A percentile compares a stretch with the other conserved stretches of the same genome.
Evolutionary conservation across 1,140 invertebrate genomes (phyloP).

Genomic region (Scaptomyza montana): DNA sequence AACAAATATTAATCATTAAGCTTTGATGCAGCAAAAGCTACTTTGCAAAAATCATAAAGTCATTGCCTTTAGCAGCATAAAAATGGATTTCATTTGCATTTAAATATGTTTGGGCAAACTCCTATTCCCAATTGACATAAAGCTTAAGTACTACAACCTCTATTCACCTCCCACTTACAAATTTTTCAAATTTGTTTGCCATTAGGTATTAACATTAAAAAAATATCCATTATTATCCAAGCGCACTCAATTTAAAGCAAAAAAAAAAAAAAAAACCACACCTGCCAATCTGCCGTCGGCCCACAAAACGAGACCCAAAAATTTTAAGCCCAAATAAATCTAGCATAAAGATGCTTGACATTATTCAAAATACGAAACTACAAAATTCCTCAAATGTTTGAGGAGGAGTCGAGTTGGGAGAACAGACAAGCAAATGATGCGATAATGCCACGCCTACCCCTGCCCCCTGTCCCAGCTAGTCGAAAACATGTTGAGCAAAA

Average conservation of each 20-base stretch:
- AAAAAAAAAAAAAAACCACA: slow-evolving; percentile 21
- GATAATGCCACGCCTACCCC: slow-evolving; percentile 17
- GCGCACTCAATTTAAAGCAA: slow-evolving; percentile 43
- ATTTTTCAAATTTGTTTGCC: slow-evolving; percentile 31
- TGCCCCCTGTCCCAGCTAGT: neutral
- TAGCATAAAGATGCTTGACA: slow-evolving; percentile 66
- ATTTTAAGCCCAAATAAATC: slow-evolving; percentile 62
- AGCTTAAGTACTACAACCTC: neutral
- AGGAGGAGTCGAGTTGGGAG: slow-evolving; percentile 31
- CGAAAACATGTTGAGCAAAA: slow-evolving; percentile 52
- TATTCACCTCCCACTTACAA: slow-evolving; percentile 2
- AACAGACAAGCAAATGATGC: slow-evolving; percentile 15
- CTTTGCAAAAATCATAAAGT: too few species aligned
- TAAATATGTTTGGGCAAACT: too few species aligned
- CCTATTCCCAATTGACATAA: neutral
- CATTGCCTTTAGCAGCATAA: too few species aligned
- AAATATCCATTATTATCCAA: slow-evolving; percentile 42
- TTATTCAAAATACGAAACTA: slow-evolving; percentile 76
- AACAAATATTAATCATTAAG: too few species aligned
- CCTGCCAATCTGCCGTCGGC: slow-evolving; percentile 41
- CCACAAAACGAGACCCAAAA: slow-evolving; percentile 35
- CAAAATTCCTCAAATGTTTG: slow-evolving; percentile 65
- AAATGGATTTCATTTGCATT: too few species aligned
- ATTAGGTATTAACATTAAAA: slow-evolving; percentile 3
- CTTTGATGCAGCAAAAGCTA: too few species aligned